phyloP scores from a whole-genome alignment of 2,888 invertebrate species.

The Thymelicus lineola region DNA sequence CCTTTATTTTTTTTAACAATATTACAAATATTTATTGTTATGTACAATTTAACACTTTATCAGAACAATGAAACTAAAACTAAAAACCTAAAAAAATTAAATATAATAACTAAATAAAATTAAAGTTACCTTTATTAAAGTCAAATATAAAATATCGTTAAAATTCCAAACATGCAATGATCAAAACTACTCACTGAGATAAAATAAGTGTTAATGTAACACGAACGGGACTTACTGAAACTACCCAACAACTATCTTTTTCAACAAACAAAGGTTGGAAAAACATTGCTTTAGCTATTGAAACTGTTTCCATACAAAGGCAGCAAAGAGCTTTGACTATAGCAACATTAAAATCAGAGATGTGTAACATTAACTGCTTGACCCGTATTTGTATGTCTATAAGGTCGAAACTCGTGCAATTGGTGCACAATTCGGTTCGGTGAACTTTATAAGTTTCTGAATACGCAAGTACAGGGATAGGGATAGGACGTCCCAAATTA shows the following conservation, averaged over 20 bases:
- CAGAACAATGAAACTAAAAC: no score
- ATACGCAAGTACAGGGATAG: conserved; percentile 40
- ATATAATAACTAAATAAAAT: no score
- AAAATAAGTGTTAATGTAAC: conserved; percentile 17
- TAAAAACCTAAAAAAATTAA: no score
- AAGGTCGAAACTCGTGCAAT: conserved; percentile 30
- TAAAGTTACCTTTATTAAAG: no score
- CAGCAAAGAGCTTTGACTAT: conserved; percentile 41
- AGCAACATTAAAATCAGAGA: conserved; percentile 40
- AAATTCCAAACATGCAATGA: not conserved
- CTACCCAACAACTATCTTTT: conserved; percentile 27
- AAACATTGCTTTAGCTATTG: conserved; percentile 39
- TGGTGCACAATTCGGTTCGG: conserved; percentile 25
- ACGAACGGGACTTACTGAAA: conserved; percentile 14
- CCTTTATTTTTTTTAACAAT: no score
- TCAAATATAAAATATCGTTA: not conserved
- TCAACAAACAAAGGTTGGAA: conserved; percentile 29
- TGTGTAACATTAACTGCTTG: conserved; percentile 19
- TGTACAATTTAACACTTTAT: no score
- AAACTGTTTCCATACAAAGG: conserved; percentile 42
- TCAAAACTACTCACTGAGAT: not conserved
- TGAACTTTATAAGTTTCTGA: conserved; percentile 41
- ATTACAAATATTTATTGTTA: no score
- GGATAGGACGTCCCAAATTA: conserved; percentile 41
- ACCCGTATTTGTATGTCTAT: conserved; percentile 25